Conservation (phyloP, 2,797 vertebrate species). For the Tangara arthus region DNA sequence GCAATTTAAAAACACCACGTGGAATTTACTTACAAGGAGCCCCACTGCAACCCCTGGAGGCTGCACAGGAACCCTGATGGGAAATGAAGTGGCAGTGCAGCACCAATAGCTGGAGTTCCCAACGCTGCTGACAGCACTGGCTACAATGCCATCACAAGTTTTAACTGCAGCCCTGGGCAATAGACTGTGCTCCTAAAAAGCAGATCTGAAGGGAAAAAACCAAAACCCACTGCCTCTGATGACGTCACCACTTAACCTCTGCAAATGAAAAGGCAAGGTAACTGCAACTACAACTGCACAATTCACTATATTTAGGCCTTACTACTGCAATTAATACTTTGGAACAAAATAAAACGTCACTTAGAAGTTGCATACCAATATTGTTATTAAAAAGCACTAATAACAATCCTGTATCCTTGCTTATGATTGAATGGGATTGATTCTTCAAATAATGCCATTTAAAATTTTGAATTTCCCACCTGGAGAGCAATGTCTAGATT, state of each 20-base stretch:
- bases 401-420: not conserved
- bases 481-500: not conserved
- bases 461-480: not conserved
- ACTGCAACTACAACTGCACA: not conserved
- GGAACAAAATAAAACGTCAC: not conserved
- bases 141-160: not conserved
- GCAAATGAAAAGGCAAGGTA: not conserved
- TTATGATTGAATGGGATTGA: not conserved
- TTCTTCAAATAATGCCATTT: not conserved
- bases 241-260: not conserved
- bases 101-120: fast-evolving
- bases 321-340: not conserved
- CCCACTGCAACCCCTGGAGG: not conserved
- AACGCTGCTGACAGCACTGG: fast-evolving
- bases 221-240: not conserved
- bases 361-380: not conserved
- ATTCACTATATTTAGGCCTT: not conserved
- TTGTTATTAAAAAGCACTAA: not conserved
- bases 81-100: not conserved
- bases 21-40: not conserved
- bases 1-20: not conserved
- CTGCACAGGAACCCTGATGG: not conserved
- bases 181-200: not conserved
- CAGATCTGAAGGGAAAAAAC: not conserved
- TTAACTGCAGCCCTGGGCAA: not conserved